A percentile compares a stretch with the other conserved stretches of the same genome.
phyloP scores from a whole-genome alignment of 2,113 vertebrate species.

The Caracal caracal region DNA sequence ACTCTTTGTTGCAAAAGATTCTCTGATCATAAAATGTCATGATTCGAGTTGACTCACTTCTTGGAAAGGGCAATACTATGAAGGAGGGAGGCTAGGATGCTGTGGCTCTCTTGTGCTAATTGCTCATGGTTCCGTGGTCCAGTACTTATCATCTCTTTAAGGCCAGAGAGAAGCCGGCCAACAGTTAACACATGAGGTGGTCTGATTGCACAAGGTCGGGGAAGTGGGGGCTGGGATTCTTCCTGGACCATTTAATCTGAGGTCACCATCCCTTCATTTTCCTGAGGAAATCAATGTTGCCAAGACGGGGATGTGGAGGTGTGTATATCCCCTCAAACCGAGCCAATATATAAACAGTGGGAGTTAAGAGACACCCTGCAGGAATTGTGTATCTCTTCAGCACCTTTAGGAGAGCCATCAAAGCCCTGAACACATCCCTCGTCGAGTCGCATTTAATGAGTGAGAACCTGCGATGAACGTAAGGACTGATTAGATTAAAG shows the following conservation, averaged over 20 bases:
- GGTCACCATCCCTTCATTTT: neutral
- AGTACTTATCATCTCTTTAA: neutral
- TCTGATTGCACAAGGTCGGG: too few relatives aligned
- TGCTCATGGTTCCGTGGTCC: rapidly evolving
- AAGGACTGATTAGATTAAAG: neutral
- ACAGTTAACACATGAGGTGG: neutral
- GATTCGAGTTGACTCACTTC: neutral
- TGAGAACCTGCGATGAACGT: neutral
- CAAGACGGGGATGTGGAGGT: neutral
- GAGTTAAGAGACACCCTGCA: neutral
- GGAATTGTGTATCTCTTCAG: too few relatives aligned
- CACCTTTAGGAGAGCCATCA: too few relatives aligned
- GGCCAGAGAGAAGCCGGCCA: neutral
- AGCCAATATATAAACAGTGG: neutral
- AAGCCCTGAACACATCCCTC: rapidly evolving
- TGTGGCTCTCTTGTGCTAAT: neutral
- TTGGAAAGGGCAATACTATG: neutral
- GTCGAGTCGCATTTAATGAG: neutral
- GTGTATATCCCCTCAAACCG: neutral
- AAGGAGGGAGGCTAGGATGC: neutral
- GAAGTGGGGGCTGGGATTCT: neutral
- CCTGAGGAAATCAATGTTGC: neutral
- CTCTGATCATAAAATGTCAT: neutral
- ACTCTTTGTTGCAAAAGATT: neutral
- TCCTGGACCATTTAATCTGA: neutral